phyloP scores from a whole-genome alignment of 1,140 invertebrate genomes.

The Zaprionus nigranus region DNA sequence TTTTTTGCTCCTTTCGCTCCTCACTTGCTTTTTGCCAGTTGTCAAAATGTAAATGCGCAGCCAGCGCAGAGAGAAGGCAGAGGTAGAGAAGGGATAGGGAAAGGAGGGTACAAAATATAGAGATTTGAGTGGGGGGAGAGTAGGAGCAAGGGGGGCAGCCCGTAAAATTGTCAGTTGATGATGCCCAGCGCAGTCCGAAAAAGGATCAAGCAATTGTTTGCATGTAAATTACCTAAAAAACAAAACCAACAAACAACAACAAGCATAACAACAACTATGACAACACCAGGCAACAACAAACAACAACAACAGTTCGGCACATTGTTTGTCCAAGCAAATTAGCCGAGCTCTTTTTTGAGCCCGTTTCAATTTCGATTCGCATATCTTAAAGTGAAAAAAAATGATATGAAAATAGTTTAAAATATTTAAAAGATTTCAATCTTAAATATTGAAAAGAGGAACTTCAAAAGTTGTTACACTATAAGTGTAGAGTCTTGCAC shows the following conservation, averaged over 20 bases:
- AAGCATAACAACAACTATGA: not conserved
- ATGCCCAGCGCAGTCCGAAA: conserved; percentile 48
- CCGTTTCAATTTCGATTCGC: conserved; percentile 8
- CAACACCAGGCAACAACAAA: conserved; percentile 4
- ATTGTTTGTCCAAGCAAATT: conserved; percentile 30
- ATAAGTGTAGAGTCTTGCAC: too few relatives aligned
- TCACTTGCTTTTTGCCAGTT: conserved; percentile 49
- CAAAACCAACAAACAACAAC: conserved; percentile 16
- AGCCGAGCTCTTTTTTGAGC: conserved; percentile 9
- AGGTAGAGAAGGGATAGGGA: not conserved
- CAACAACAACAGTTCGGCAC: conserved; percentile 1
- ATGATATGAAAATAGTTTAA: not conserved
- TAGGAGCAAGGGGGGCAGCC: not conserved
- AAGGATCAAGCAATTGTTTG: conserved; percentile 66
- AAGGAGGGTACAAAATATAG: not conserved
- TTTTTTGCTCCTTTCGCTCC: conserved; percentile 56
- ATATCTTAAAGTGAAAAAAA: not conserved
- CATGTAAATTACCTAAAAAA: conserved; percentile 66
- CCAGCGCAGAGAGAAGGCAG: conserved; percentile 24
- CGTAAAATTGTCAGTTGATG: conserved; percentile 74
- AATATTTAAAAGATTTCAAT: too few relatives aligned
- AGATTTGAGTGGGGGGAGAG: not conserved
- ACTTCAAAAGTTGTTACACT: too few relatives aligned
- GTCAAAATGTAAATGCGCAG: conserved; percentile 75
- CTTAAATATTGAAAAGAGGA: too few relatives aligned